Base-by-base conservation (phyloP, 2,888 invertebrate genomes). In the Abrostola tripartita region DNA sequence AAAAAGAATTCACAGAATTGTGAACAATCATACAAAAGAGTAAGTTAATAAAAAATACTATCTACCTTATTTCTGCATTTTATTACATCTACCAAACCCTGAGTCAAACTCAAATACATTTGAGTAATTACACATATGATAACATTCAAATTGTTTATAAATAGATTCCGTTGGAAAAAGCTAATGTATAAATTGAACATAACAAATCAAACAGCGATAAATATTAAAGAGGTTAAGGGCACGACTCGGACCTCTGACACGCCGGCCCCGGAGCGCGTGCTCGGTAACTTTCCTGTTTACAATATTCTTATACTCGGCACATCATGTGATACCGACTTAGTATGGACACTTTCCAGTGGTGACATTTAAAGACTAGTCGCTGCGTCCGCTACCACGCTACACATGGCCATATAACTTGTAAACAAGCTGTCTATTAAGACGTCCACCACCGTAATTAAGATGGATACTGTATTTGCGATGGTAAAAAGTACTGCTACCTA, bases 1-100 rank as follows among this genome's bases (percentile, higher is more conserved):
- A 76, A 90, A 92, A 93, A 92, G 88, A 90, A 88, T 92, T 92
- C 92, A 93, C 92, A 81, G 62, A 77, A 70, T 78, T 84, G 92
- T 92, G 92, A 90, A 91, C 86, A 76, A 86, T 47, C 44, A 83
- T 85, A 85, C 84, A 88, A 89, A 87, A 90, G 86, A 92, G 86
- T 89, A 91, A 91, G 89, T 91, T 90, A 92, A 92, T 90, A 90
- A 94, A 93, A 83, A 88, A 88, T 89, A 90, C 89, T 85, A 85
- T 83, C 81, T 86, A 88, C 82, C 79, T 65, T 89, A 93, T 91
- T 89, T 86, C 88, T 91, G 92, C 71, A 90, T 94, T 94, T 94
- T 74, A 90, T 89, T 92, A 81, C 75, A 64, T 62, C 70, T 68
- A 67, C 47, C 37, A 44, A 73, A 58, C 73, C 73, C 62, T 60